Percentiles rank a stretch among this genome's conserved stretches.
Conservation (phyloP, 2,797 vertebrate genomes). For the Coluber constrictor region DNA sequence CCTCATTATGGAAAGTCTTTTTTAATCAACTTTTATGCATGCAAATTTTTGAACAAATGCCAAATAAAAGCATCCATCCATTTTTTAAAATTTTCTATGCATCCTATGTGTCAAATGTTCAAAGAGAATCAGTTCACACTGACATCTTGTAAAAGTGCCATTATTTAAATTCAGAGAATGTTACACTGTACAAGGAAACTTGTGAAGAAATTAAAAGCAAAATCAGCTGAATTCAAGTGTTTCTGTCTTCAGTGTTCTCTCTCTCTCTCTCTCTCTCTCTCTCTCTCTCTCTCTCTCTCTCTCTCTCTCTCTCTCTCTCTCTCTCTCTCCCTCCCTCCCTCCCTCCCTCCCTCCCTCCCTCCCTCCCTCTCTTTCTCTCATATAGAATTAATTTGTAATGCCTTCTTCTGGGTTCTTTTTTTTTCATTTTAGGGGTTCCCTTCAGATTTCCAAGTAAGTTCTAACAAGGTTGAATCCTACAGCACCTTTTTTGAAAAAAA, state of each 20-base stretch:
- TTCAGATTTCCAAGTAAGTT: background rate
- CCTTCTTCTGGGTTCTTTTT: background rate
- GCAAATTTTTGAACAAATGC: background rate
- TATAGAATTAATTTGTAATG: background rate
- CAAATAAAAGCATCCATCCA: background rate
- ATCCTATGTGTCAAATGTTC: background rate
- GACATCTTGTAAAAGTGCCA: background rate
- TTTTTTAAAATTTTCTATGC: background rate
- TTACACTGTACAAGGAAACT: background rate
- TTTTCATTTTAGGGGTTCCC: background rate
- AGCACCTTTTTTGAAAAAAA: background rate
- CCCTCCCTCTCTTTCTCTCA: background rate
- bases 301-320: no score
- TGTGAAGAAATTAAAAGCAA: background rate
- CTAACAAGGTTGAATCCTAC: background rate
- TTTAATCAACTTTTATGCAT: background rate
- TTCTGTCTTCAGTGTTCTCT: background rate
- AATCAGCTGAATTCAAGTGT: background rate
- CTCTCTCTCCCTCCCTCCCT: no score
- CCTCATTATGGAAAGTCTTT: background rate
- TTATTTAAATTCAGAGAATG: background rate
- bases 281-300: fast-evolving
- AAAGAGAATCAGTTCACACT: background rate
- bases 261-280: no score
- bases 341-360: no score